Percentiles rank a stretch among this genome's conserved stretches.
phyloP scores from a whole-genome alignment of 2,797 vertebrate genomes.

The Choloepus didactylus region DNA sequence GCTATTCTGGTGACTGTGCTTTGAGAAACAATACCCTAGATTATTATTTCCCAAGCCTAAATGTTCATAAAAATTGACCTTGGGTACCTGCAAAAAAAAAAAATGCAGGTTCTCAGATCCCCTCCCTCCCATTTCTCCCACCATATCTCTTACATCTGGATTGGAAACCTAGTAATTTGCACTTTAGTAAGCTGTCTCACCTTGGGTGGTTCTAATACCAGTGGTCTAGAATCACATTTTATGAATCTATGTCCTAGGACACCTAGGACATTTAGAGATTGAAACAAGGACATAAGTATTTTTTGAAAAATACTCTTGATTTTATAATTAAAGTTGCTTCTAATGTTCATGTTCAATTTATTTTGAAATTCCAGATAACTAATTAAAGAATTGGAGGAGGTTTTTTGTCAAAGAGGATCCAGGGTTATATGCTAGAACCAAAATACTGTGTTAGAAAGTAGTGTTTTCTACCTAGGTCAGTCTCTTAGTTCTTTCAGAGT shows the following conservation, averaged over 20 bases:
- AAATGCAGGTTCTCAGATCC: background rate
- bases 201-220: background rate
- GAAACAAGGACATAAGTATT: background rate
- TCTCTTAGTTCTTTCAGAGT: background rate
- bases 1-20: background rate
- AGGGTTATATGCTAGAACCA: background rate
- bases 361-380: background rate
- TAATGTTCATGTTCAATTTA: background rate
- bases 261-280: background rate
- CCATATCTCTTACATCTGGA: background rate
- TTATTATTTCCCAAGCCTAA: background rate
- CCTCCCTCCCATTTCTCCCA: background rate
- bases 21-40: background rate
- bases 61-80: background rate
- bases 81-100: too few species aligned
- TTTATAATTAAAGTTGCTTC: slow-evolving; percentile 30
- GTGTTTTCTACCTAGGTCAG: too few species aligned
- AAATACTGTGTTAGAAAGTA: background rate
- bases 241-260: background rate
- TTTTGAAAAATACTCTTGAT: background rate
- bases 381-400: background rate
- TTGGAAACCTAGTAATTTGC: background rate
- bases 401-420: background rate
- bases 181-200: background rate
- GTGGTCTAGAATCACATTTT: background rate